These are phyloP conservation scores for Rhipidura dahli DNA, from an alignment of 2,113 vertebrate genomes.

Conservation along the genomic window DNA sequence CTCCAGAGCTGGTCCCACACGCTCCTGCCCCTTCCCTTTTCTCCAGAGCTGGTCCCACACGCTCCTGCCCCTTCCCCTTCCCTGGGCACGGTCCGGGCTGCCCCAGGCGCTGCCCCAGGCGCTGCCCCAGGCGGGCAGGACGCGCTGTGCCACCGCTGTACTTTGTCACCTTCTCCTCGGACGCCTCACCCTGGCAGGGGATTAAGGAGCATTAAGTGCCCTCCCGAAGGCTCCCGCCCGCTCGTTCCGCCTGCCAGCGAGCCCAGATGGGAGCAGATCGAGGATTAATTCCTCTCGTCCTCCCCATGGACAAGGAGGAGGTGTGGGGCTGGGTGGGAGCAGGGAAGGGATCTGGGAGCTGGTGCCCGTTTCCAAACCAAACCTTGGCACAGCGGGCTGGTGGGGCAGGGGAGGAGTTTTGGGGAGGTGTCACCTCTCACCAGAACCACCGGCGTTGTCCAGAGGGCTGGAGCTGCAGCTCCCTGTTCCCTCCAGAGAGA, in stretches of 20 bases:
- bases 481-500: rapidly evolving
- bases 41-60: too few relatives aligned
- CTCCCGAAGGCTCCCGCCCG: not conserved
- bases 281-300: not conserved
- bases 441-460: rapidly evolving
- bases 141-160: not conserved
- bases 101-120: too few relatives aligned
- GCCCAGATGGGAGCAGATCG: rapidly evolving
- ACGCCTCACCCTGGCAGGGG: not conserved
- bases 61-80: too few relatives aligned
- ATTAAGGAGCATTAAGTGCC: slow-evolving; percentile 33
- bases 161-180: not conserved
- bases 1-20: too few relatives aligned
- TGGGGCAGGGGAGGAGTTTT: rapidly evolving
- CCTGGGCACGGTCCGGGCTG: too few relatives aligned
- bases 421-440: not conserved
- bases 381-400: rapidly evolving
- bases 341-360: not conserved
- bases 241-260: not conserved
- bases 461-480: not conserved
- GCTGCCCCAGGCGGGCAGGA: not conserved
- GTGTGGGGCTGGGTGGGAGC: rapidly evolving
- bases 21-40: too few relatives aligned
- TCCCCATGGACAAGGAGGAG: not conserved
- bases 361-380: rapidly evolving